Base-by-base conservation (phyloP, 2,797 vertebrate genomes). In the Acanthopagrus latus region DNA sequence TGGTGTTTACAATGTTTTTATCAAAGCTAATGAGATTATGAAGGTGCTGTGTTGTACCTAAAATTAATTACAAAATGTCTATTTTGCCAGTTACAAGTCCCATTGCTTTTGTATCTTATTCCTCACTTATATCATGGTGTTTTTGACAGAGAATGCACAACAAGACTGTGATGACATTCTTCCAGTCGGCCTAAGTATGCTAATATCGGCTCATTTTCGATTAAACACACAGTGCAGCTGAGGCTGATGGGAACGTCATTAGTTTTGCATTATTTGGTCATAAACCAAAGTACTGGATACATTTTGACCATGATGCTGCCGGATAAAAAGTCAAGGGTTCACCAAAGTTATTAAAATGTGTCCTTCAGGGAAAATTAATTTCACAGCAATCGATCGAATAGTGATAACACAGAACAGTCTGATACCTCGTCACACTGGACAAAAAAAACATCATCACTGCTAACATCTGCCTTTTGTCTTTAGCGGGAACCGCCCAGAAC, bases 111-210 rank as follows among this genome's bases (percentile, higher is more conserved):
- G 11, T 7, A 7, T 33, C 38, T 51, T 25, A 48, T 41, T 67
- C 18, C 6, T 0, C 1, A 16, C 57, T 58, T 13, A 23, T 3
- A 29, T 33, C 8, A 3, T 2, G 2, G 2, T 0, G 0, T 41
- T 51, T 47, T 46, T 13, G 5, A 5, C 38, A 18, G 25, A 10
- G 17, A 38, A 38, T 38, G 38, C 38, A 38, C 38, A 38, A 38
- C 38, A 38, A 38, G 38, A 38, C 38, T 10, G 38, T 38, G 38
- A 38, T 38, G 9, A 38, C 38, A 9, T 38, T 8, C 38, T 38
- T 1, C 38, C 38, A 33, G 9, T 10, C 2, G 38, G 38, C 38
- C 38, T 38, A 38, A 2, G 38, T 9, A 38, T 33, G 9, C 20
- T 17, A 58, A 23, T n/a, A 71, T 59, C 16, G 18, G 18, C 17